These are phyloP conservation scores for Xiphophorus hellerii DNA, from an alignment of 2,113 vertebrate species.

Conservation along the genomic window DNA sequence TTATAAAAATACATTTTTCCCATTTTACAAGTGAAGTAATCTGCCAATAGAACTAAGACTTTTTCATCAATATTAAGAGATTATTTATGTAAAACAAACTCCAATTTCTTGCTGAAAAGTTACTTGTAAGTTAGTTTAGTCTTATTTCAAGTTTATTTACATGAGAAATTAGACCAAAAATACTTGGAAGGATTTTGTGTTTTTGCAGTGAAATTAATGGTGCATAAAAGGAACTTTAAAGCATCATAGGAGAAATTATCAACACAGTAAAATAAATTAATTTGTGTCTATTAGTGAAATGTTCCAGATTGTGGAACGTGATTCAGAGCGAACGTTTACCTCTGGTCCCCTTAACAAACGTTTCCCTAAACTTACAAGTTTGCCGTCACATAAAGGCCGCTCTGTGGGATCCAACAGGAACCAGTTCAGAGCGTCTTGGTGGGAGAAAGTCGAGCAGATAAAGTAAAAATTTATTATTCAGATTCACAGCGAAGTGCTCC, in stretches of 20 bases:
- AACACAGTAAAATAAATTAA: neutral
- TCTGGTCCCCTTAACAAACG: constrained; percentile 8
- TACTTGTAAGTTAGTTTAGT: too few relatives aligned
- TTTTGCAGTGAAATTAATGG: too few relatives aligned
- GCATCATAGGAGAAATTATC: neutral
- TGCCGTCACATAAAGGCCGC: neutral
- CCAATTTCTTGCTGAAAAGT: too few relatives aligned
- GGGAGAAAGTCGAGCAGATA: neutral
- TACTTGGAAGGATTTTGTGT: too few relatives aligned
- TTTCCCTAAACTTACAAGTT: neutral
- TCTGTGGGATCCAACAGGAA: neutral
- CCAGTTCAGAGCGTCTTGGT: neutral
- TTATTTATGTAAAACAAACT: too few relatives aligned
- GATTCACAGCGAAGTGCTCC: constrained; percentile 22
- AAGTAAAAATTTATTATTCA: neutral
- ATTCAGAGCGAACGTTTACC: neutral
- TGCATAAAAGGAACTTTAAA: neutral
- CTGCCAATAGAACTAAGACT: too few relatives aligned
- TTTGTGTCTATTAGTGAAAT: neutral
- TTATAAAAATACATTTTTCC: too few relatives aligned
- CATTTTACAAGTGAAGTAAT: too few relatives aligned
- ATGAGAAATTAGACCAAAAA: too few relatives aligned
- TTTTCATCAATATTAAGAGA: too few relatives aligned
- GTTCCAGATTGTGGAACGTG: neutral
- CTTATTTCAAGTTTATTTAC: too few relatives aligned